Conservation (phyloP, 2,888 invertebrate species). For the Cerastis leucographa region DNA sequence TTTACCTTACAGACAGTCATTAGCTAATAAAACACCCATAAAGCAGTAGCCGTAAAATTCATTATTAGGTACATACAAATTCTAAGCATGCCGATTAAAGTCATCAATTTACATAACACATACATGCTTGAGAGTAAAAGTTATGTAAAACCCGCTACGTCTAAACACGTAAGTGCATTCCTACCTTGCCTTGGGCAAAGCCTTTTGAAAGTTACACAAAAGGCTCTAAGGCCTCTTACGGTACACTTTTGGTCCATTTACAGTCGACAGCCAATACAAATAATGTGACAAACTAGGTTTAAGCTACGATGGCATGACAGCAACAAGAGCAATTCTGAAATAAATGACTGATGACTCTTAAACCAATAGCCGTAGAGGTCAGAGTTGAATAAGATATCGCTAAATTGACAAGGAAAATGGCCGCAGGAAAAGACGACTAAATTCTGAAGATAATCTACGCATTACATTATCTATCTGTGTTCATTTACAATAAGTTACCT, state of each 20-base stretch:
- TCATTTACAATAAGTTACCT: slow-evolving; percentile 35
- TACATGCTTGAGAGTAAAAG: slow-evolving; percentile 36
- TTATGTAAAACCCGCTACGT: slow-evolving; percentile 34
- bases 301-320: slow-evolving; percentile 13
- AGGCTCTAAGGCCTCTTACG: slow-evolving; percentile 27
- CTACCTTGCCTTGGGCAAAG: slow-evolving; percentile 19
- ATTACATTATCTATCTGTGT: slow-evolving; percentile 41
- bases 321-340: slow-evolving; percentile 1
- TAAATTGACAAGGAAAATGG: slow-evolving; percentile 50
- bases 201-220: slow-evolving; percentile 45
- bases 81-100: slow-evolving; percentile 24
- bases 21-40: slow-evolving; percentile 16
- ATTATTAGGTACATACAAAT: slow-evolving; percentile 24
- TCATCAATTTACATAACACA: slow-evolving; percentile 22
- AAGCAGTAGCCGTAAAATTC: slow-evolving; percentile 5
- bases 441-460: slow-evolving; percentile 39
- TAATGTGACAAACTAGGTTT: slow-evolving; percentile 46
- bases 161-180: slow-evolving; percentile 30
- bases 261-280: slow-evolving; percentile 65
- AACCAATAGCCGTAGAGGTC: slow-evolving; percentile 31
- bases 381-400: slow-evolving; percentile 37
- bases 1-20: slow-evolving; percentile 30
- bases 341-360: slow-evolving; percentile 20
- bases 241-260: slow-evolving; percentile 44
- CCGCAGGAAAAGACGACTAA: slow-evolving; percentile 30